These are phyloP conservation scores for Rhincodon typus DNA, from an alignment of 2,797 vertebrate species.

Conservation along the genomic window DNA sequence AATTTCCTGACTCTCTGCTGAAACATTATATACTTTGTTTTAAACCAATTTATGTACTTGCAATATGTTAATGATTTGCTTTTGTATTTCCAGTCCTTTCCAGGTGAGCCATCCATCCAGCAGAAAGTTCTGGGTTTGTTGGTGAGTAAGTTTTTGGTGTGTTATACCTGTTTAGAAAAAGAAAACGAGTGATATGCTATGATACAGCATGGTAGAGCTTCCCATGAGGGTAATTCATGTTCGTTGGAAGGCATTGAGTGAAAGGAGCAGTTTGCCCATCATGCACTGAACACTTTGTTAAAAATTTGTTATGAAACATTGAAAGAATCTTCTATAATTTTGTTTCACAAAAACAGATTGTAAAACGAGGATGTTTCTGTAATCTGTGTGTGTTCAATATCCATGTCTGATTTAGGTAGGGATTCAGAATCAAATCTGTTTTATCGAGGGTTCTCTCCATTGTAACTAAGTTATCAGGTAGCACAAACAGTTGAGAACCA, in stretches of 20 bases:
- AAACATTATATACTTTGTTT: background rate
- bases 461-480: too few species aligned
- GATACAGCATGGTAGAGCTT: background rate
- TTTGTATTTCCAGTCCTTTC: slow-evolving; percentile 76
- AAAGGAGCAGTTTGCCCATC: background rate
- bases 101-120: slow-evolving; percentile 93
- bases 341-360: too few species aligned
- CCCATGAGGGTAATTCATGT: background rate
- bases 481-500: too few species aligned
- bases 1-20: background rate
- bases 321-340: too few species aligned
- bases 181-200: background rate
- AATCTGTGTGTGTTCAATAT: too few species aligned
- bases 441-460: too few species aligned
- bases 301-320: background rate
- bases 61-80: slow-evolving; percentile 29
- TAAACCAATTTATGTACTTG: background rate
- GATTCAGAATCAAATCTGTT: background rate
- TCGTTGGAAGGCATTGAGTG: background rate
- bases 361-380: background rate
- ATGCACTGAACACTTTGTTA: background rate
- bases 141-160: slow-evolving; percentile 63
- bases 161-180: background rate
- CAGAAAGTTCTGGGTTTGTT: slow-evolving; percentile 95
- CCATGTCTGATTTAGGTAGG: background rate